Evolutionary conservation across 2,888 invertebrate genomes (phyloP).

Genomic region (Hypolimnas misippus): DNA sequence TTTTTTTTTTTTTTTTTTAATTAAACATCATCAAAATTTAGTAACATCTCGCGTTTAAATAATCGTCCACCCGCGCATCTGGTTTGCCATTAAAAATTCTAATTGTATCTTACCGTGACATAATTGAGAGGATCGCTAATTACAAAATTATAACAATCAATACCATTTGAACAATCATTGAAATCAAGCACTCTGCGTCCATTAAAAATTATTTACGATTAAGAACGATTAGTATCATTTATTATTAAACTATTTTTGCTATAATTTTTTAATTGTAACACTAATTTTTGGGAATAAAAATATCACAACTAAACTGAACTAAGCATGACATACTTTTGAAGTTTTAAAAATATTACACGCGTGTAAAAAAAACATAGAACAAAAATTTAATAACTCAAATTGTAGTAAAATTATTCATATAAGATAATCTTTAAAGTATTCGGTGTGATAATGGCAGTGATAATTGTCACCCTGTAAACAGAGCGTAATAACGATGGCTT

Average conservation of each 20-base stretch:
- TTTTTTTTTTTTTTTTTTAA: too few relatives aligned
- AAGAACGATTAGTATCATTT: too few relatives aligned
- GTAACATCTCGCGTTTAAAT: background rate
- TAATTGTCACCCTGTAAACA: conserved; percentile 23
- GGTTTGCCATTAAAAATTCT: conserved; percentile 7
- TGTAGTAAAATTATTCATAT: background rate
- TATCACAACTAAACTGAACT: too few relatives aligned
- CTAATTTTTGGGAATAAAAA: too few relatives aligned
- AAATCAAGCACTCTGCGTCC: conserved; percentile 49
- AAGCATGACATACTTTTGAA: background rate
- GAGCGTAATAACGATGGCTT: conserved; percentile 27
- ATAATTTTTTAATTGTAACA: too few relatives aligned
- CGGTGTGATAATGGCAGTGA: background rate
- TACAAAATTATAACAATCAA: conserved; percentile 12
- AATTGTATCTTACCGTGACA: conserved; percentile 34
- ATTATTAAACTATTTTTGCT: too few relatives aligned
- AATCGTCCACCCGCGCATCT: background rate
- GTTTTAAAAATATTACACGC: too few relatives aligned
- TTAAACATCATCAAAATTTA: background rate
- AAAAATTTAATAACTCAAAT: background rate
- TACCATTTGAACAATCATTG: conserved; percentile 16
- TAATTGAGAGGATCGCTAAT: conserved; percentile 29
- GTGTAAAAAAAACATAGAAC: background rate
- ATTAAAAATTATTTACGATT: too few relatives aligned
- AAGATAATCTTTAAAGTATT: background rate